Evolutionary conservation across 2,888 invertebrate genomes (phyloP), one percentile per base, ranked within the genome.

Genomic region (Andrena fulva): DNA sequence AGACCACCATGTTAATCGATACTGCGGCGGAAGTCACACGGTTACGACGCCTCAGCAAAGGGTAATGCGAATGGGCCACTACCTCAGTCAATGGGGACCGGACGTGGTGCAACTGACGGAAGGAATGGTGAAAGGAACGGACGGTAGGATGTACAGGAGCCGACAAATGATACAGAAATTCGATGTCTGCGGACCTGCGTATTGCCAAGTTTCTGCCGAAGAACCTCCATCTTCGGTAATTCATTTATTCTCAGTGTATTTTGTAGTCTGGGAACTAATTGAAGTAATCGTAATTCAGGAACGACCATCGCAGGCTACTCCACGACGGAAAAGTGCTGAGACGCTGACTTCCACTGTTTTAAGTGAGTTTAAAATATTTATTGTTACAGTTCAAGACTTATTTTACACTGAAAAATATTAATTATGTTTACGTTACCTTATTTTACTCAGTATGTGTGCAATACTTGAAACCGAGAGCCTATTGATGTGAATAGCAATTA

Each of bases 1-100:
- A 56, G 94, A 94, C 86, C 94, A 96, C 88, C 91, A 96, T 1
- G 96, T 96, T 92, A 96, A 96, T 92, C 96, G 97, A 0, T 97
- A 97, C 92, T 97, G 97, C 86, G 97, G 97, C 33, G 97, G 97
- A 0, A 96, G 96, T 77, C 97, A 97, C 92, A 97, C 97, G 0
- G 94, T 95, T 12, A 96, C 97, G 24, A 96, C 96, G 0, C 95
- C 97, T 0, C 96, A 96, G 80, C 97, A 97, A 91, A 95, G 96
- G 83, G 95, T 97, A n/a, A 95, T 95, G 10, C 94, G 96, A 8
- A 91, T 95, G 64, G 96, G 96, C 0, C 96, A 96, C 92, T 96
- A 96, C 93, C 92, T 96, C 77, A 95, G 95, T 88, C 96, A 96
- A 89, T 96, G 96, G 96, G 96, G 96, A 0, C 96, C 96, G 0